Evolutionary conservation across 37 sponge, comb jelly and placozoan genomes (phyloP).

Genomic region (Dysidea cf. avara): DNA sequence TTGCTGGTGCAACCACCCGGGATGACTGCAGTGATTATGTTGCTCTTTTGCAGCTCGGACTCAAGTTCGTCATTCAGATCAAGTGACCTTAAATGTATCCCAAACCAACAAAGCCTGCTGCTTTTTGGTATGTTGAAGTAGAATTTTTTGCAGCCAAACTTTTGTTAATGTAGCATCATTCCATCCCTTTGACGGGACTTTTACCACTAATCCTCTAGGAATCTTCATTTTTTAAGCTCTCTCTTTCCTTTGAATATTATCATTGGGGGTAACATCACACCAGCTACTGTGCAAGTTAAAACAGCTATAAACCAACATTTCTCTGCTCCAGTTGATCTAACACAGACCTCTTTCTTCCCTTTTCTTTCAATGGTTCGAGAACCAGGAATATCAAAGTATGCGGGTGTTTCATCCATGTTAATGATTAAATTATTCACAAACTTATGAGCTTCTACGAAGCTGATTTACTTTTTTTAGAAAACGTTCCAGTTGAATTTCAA

Average conservation of each 20-base stretch:
- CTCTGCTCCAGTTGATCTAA: conserved; percentile 15
- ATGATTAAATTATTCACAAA: too few relatives aligned
- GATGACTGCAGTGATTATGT: conserved; percentile 5
- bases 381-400: conserved; percentile 8
- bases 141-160: conserved; percentile 1
- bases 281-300: conserved; percentile 16
- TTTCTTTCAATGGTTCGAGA: not conserved
- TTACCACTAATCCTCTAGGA: not conserved
- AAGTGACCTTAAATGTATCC: conserved; percentile 8
- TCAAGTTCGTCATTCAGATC: conserved; percentile 2
- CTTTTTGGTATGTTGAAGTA: not conserved
- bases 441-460: too few relatives aligned
- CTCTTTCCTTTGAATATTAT: conserved; percentile 17
- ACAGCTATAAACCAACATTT: conserved; percentile 9
- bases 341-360: conserved; percentile 8
- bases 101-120: conserved; percentile 19
- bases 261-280: conserved; percentile 11
- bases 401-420: conserved; percentile 27
- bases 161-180: not conserved
- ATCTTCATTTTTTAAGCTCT: not conserved
- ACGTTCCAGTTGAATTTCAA: conserved; percentile 28
- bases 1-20: conserved; percentile 51
- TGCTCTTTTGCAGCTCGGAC: not conserved
- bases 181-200: conserved; percentile 7
- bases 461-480: not conserved